Conservation (phyloP, 2,888 invertebrate species). For the Mechanitis mazaeus region DNA sequence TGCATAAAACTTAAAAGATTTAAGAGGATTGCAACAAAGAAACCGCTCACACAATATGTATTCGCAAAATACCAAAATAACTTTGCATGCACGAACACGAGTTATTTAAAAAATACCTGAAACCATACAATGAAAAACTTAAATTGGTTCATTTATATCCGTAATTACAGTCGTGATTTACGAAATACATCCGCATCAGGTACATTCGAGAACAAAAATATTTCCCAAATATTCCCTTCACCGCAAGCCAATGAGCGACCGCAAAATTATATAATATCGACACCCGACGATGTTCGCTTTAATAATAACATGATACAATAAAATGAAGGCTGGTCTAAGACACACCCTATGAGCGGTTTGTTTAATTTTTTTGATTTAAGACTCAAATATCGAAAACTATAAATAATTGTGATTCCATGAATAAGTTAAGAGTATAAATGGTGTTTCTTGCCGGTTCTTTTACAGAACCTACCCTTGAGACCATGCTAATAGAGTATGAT, state of each 20-base stretch:
- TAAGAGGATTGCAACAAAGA: neutral
- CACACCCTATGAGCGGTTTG: constrained; percentile 19
- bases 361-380: neutral
- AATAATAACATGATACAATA: constrained; percentile 61
- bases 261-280: constrained; percentile 68
- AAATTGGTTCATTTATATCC: constrained; percentile 5
- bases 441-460: too few relatives aligned
- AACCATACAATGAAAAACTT: constrained; percentile 7
- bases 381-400: too few relatives aligned
- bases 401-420: too few relatives aligned
- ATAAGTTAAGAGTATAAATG: too few relatives aligned
- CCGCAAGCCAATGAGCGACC: constrained; percentile 38
- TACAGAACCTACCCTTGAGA: too few relatives aligned
- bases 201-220: constrained; percentile 12
- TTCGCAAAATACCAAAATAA: neutral
- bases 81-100: neutral
- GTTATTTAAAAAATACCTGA: neutral
- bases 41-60: neutral
- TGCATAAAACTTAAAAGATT: neutral
- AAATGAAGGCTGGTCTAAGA: constrained; percentile 38
- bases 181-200: neutral
- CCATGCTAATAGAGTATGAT: too few relatives aligned
- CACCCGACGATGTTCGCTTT: constrained; percentile 51
- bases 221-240: constrained; percentile 14
- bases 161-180: neutral